These are phyloP conservation scores for Scaptomyza flava DNA, from an alignment of 2,888 invertebrate genomes.

Conservation along the genomic window DNA sequence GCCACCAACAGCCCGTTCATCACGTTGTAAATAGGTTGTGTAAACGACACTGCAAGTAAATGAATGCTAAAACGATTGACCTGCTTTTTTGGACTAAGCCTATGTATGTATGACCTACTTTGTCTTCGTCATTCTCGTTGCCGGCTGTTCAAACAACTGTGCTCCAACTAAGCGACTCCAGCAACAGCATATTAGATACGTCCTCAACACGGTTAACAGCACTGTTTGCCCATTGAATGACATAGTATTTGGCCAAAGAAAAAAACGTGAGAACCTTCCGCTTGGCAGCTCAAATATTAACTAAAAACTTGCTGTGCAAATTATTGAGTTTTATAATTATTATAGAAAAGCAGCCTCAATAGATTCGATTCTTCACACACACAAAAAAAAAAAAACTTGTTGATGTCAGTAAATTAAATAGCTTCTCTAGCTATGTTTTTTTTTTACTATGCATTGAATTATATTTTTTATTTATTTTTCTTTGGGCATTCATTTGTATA, in stretches of 20 bases:
- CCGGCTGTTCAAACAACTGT: conserved; percentile 68
- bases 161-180: conserved; percentile 19
- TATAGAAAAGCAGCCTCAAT: conserved; percentile 24
- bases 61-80: conserved; percentile 61
- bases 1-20: conserved; percentile 7
- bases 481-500: conserved; percentile 34
- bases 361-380: not conserved
- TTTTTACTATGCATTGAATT: conserved; percentile 23
- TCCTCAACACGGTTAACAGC: conserved; percentile 25
- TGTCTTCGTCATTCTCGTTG: conserved; percentile 7
- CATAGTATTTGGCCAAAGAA: conserved; percentile 32
- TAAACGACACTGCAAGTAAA: conserved; percentile 58
- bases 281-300: conserved; percentile 25
- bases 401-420: conserved; percentile 18
- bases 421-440: not conserved
- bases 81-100: conserved; percentile 35
- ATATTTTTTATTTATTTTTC: conserved; percentile 3
- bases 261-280: conserved; percentile 35
- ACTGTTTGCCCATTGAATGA: conserved; percentile 47
- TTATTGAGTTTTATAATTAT: conserved; percentile 12
- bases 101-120: conserved; percentile 63
- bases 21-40: conserved; percentile 32
- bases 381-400: conserved; percentile 26
- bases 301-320: conserved; percentile 43
- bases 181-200: conserved; percentile 15